Evolutionary conservation across 2,113 vertebrate species (phyloP).

Genomic region (Chamaea fasciata): DNA sequence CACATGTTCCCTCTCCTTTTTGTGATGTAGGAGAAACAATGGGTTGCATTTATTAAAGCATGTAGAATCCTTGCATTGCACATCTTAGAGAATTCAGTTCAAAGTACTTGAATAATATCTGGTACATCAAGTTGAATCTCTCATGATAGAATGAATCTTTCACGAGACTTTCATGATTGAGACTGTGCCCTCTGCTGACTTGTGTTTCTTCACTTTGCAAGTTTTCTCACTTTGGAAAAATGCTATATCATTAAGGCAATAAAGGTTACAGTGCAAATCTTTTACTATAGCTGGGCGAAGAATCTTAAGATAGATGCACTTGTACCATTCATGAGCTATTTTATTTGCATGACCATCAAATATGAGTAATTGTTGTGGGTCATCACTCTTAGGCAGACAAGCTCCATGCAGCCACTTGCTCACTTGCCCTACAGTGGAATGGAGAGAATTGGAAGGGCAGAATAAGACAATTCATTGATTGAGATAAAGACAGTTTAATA

Average conservation of each 20-base stretch:
- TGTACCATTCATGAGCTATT: background rate
- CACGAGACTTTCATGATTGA: background rate
- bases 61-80: background rate
- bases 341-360: background rate
- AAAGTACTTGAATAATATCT: background rate
- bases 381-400: background rate
- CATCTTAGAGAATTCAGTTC: background rate
- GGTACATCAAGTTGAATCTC: background rate
- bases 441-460: background rate
- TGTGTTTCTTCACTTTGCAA: background rate
- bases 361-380: background rate
- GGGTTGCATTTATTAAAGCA: background rate
- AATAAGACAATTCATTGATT: background rate
- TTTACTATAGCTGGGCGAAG: background rate
- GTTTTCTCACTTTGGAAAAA: background rate
- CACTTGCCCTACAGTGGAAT: fast-evolving
- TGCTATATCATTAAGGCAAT: background rate
- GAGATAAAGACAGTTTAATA: background rate
- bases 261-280: background rate
- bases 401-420: fast-evolving
- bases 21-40: background rate
- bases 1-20: background rate
- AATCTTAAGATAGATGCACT: background rate
- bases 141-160: background rate
- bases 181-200: background rate